Evolutionary conservation across 2,888 invertebrate genomes (phyloP), one percentile per base, ranked within the genome.

Genomic region (Apamea crenata): DNA sequence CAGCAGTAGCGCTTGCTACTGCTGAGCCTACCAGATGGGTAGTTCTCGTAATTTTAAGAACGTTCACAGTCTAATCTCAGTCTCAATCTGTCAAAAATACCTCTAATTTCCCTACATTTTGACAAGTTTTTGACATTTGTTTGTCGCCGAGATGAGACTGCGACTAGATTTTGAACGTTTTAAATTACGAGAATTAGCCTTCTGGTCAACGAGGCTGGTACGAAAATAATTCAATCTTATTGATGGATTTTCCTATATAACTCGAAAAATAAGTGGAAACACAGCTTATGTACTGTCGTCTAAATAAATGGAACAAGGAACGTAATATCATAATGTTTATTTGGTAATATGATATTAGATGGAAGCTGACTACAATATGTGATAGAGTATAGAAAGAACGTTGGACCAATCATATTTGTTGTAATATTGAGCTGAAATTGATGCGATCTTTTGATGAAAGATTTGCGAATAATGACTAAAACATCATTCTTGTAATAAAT

Each of bases 261-360:
- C 7, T 16, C 32, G n/a, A 56, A 65, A 53, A 74, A 18, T 3
- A 36, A n/a, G 10, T 61, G n/a, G 14, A 61, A 77, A 67, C 61
- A 32, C 16, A 29, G 50, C 3, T 29, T 61, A 36, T 61, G 59
- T 78, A 84, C 25, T 29, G 16, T 83, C 40, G 29, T 61, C 25
- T 16, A 44, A n/a, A 71, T 71, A 79, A 81, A 69, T 40, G 40
- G 50, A 32, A 36, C 25, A 21, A 32, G 21, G 32, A 50, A 59
- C 56, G 80, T 68, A 32, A 81, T 69, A 65, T 56, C 56, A n/a
- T 40, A 47, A 69, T 44, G 40, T 85, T 80, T 81, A 59, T 40
- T 85, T 69, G 63, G 81, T 59, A 80, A 81, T 40, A 80, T 80
- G 50, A 81, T 81, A 84, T 81, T 68, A 14, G 16, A 68, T 59